Evolutionary conservation across 2,888 invertebrate species (phyloP).

Genomic region (Desoria tigrina): DNA sequence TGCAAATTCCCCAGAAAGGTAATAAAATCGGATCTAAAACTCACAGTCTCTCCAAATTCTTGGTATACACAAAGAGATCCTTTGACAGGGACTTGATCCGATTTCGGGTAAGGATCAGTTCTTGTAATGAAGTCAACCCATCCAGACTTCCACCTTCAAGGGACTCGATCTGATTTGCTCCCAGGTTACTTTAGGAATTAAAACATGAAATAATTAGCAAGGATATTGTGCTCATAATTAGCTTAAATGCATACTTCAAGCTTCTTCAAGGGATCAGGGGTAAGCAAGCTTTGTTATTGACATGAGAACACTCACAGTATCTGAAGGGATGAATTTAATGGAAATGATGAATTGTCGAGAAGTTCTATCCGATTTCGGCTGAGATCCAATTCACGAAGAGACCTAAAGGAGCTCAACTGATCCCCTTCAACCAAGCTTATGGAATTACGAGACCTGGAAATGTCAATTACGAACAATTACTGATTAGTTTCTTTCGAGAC

Average conservation of each 20-base stretch:
- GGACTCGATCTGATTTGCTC: conserved; percentile 70
- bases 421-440: conserved; percentile 41
- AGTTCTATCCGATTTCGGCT: conserved; percentile 58
- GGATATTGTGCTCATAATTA: no score
- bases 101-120: conserved; percentile 79
- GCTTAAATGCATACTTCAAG: no score
- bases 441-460: conserved; percentile 44
- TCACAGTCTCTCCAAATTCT: conserved; percentile 70
- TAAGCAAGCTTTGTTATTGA: no score
- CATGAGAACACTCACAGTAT: conserved; percentile 59
- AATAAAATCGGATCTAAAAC: background rate
- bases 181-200: conserved; percentile 69
- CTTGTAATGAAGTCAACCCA: conserved; percentile 69
- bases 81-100: conserved; percentile 65
- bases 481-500: background rate
- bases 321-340: conserved; percentile 48
- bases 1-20: background rate
- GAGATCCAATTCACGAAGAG: conserved; percentile 58
- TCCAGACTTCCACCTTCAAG: conserved; percentile 73
- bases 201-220: no score
- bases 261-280: no score
- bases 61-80: conserved; percentile 71
- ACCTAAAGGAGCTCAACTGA: conserved; percentile 54
- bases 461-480: no score
- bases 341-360: conserved; percentile 56